A percentile compares a stretch with the other conserved stretches of the same genome.
Conservation (phyloP, 2,113 vertebrate genomes). For the Chelonoidis abingdonii region DNA sequence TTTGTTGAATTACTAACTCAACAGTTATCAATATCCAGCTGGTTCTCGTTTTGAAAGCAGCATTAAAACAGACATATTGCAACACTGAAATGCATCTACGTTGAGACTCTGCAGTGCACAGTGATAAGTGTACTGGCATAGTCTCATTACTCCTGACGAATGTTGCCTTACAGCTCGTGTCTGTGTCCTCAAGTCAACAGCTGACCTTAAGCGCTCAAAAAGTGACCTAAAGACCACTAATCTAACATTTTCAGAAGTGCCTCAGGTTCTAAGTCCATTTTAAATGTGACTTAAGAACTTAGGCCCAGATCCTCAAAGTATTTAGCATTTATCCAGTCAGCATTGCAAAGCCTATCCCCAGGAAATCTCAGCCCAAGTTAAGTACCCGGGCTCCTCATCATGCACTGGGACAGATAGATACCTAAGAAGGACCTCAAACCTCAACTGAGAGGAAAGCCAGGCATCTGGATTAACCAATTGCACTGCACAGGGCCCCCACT, state of each 20-base stretch:
- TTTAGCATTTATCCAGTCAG: not conserved
- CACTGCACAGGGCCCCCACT: not conserved
- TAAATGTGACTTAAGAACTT: not conserved
- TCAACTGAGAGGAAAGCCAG: not conserved
- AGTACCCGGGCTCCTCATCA: not conserved
- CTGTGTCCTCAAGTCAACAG: not conserved
- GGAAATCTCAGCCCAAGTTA: not conserved
- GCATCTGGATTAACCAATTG: not conserved
- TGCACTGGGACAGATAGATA: not conserved
- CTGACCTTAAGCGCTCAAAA: not conserved
- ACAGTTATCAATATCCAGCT: not conserved
- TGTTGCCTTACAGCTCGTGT: not conserved
- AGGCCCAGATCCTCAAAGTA: not conserved
- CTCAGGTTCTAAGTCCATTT: not conserved
- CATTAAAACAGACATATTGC: not conserved
- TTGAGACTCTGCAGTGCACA: not conserved
- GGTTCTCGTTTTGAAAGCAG: slow-evolving; percentile 2
- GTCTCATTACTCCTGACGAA: not conserved
- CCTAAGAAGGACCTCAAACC: not conserved
- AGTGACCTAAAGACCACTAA: not conserved
- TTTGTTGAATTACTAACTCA: not conserved
- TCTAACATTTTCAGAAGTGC: not conserved
- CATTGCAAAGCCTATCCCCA: not conserved
- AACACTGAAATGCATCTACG: not conserved
- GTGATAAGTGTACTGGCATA: not conserved